Evolutionary conservation across 2,888 invertebrate species (phyloP).

Genomic region (Diplolepis rosae): DNA sequence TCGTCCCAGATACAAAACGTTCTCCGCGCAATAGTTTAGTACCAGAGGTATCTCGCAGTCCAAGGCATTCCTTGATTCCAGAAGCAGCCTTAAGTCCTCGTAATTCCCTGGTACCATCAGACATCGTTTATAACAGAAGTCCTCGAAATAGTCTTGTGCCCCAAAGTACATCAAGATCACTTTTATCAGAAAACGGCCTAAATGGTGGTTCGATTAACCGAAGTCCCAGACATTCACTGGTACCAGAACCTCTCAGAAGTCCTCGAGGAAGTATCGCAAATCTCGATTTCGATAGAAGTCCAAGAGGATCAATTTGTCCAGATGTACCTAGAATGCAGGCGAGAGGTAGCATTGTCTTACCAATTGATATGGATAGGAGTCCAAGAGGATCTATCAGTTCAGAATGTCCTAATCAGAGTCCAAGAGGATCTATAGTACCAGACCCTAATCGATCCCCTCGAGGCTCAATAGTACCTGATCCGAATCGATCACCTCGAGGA

Average conservation of each 20-base stretch:
- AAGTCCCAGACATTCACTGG: conserved; percentile 79
- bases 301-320: conserved; percentile 79
- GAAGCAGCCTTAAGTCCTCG: conserved; percentile 77
- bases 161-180: conserved; percentile 44
- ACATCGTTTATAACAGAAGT: conserved; percentile 74
- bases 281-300: conserved; percentile 77
- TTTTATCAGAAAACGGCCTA: conserved; percentile 69
- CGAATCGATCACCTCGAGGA: conserved; percentile 45
- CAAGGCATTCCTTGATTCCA: conserved; percentile 78
- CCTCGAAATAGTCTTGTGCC: conserved; percentile 79
- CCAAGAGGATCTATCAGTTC: conserved; percentile 73
- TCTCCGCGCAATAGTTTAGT: conserved; percentile 78
- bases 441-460: conserved; percentile 72
- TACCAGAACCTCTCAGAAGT: conserved; percentile 77
- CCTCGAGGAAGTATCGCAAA: conserved; percentile 76
- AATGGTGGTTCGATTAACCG: conserved; percentile 77
- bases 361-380: conserved; percentile 73
- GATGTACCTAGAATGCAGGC: conserved; percentile 77
- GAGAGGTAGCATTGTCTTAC: conserved; percentile 57
- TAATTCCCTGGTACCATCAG: conserved; percentile 80
- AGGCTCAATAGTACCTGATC: conserved; percentile 74
- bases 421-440: conserved; percentile 78
- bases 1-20: conserved; percentile 77
- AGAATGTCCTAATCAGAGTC: conserved; percentile 75
- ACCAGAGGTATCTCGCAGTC: conserved; percentile 77